Evolutionary conservation across 2,113 vertebrate species (phyloP).

Genomic region (Elachura formosa): DNA sequence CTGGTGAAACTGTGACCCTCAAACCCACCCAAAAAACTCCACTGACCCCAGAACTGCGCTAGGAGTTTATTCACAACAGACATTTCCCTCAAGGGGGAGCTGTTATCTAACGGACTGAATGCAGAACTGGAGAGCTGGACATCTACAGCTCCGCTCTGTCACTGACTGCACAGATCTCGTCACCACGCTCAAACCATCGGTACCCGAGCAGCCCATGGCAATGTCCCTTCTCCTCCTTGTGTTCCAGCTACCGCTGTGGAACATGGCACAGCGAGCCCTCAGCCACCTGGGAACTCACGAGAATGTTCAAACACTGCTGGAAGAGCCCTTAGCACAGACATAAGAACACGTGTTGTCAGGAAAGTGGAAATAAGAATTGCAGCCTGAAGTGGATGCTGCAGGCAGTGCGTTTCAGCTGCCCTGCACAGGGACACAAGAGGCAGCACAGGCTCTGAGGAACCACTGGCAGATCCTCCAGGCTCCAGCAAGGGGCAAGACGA

Average conservation of each 20-base stretch:
- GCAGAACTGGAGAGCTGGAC: background rate
- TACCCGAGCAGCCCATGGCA: background rate
- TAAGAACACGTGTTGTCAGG: fast-evolving
- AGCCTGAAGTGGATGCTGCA: background rate
- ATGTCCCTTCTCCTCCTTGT: background rate
- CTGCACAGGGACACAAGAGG: background rate
- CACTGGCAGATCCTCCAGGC: background rate
- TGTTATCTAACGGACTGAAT: background rate
- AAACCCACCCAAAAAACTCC: background rate
- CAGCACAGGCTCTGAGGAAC: background rate
- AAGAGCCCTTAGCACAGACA: background rate
- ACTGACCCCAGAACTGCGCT: fast-evolving
- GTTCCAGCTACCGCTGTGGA: background rate
- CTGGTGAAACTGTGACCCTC: background rate
- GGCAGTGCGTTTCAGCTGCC: background rate
- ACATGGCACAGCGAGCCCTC: background rate
- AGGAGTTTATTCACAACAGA: background rate
- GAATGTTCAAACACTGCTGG: background rate
- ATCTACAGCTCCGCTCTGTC: background rate
- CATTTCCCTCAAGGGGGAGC: slow-evolving; percentile 55
- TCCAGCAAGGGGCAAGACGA: background rate
- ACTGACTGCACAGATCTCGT: background rate
- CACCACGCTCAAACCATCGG: background rate
- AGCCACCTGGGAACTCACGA: background rate
- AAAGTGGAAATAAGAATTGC: background rate